phyloP scores from a whole-genome alignment of 2,797 vertebrate species.

The Novumbra hubbsi region DNA sequence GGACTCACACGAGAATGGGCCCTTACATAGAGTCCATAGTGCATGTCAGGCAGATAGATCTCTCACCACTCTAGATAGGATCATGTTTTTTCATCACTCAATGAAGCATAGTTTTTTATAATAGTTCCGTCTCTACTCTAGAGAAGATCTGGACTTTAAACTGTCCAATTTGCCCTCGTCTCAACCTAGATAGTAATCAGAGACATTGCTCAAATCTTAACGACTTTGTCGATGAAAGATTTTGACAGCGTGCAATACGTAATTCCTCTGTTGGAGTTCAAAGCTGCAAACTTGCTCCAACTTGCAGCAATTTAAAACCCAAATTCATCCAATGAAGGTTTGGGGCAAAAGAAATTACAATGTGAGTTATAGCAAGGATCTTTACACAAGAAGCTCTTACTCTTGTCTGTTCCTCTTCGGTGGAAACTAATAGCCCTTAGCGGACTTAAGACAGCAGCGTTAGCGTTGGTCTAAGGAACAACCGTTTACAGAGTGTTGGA shows the following conservation, averaged over 20 bases:
- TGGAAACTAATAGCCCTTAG: constrained; percentile 20
- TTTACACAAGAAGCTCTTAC: constrained; percentile 5
- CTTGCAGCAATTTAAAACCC: constrained; percentile 45
- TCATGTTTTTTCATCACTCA: constrained; percentile 19
- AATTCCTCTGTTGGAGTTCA: constrained; percentile 30
- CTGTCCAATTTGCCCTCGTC: not conserved
- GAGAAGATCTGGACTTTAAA: constrained; percentile 28
- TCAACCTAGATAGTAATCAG: constrained; percentile 21
- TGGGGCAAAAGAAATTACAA: constrained; percentile 30
- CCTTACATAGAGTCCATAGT: constrained; percentile 26
- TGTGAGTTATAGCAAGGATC: not conserved
- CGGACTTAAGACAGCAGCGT: constrained; percentile 19
- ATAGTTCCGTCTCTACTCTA: constrained; percentile 36
- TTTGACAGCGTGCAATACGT: constrained; percentile 33
- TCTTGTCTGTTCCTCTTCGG: constrained; percentile 8
- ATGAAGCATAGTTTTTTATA: constrained; percentile 33
- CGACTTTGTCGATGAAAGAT: constrained; percentile 38
- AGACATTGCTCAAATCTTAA: constrained; percentile 19
- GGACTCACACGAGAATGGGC: constrained; percentile 25
- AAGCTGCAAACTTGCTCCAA: constrained; percentile 40
- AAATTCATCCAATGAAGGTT: constrained; percentile 30
- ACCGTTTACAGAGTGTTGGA: constrained; percentile 1
- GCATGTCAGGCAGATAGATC: constrained; percentile 19
- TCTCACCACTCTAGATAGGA: constrained; percentile 27
- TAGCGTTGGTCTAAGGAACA: not conserved